Percentiles rank a stretch among this genome's conserved stretches.
Conservation (phyloP, 2,113 vertebrate species). For the Esox niger region DNA sequence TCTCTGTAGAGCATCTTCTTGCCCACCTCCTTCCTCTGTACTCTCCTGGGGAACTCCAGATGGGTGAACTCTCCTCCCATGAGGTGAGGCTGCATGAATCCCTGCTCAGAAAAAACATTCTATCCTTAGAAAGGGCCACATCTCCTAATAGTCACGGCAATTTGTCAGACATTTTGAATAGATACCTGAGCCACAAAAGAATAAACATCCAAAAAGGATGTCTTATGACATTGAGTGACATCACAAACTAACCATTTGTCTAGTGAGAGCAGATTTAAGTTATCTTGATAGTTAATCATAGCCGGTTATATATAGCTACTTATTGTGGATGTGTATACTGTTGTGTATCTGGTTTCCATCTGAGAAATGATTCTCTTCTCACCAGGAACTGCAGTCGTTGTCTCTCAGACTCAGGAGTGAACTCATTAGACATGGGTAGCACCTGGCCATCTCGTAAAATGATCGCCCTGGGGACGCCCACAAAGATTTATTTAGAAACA, state of each 20-base stretch:
- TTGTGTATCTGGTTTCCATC: not conserved
- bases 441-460: conserved; percentile 89
- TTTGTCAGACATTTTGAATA: not conserved
- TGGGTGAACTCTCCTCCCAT: conserved; percentile 97
- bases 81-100: conserved; percentile 95
- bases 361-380: conserved; percentile 51
- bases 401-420: conserved; percentile 94
- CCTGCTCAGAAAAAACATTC: conserved; percentile 66
- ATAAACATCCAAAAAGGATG: not conserved
- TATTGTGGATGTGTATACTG: not conserved
- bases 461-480: conserved; percentile 80
- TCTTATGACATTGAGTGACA: not conserved
- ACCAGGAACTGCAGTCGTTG: conserved; percentile 97
- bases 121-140: not conserved
- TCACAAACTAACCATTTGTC: no score
- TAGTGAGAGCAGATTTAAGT: no score
- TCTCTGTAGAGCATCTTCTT: conserved; percentile 98
- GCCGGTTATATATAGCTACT: not conserved
- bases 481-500: not conserved
- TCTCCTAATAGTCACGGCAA: no score
- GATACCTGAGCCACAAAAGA: not conserved
- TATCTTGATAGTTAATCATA: not conserved
- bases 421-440: conserved; percentile 92
- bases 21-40: conserved; percentile 95
- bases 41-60: conserved; percentile 94